phyloP scores from a whole-genome alignment of 2,797 vertebrate genomes.

The Avahi laniger region DNA sequence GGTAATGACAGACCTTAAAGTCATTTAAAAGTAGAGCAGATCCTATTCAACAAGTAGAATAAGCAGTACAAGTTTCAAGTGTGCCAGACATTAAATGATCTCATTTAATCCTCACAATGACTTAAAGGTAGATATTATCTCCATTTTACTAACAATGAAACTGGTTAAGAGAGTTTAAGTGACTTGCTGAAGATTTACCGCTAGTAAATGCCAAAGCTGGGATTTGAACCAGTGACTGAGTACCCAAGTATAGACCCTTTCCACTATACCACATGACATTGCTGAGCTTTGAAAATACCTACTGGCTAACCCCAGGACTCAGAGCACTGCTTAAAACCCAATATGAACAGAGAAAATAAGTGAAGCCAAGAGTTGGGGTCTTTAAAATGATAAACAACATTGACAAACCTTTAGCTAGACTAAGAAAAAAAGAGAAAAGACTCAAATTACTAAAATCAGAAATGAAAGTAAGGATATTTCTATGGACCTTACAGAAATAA shows the following conservation, averaged over 20 bases:
- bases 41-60: neutral
- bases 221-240: neutral
- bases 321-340: neutral
- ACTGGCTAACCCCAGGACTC: neutral
- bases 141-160: neutral
- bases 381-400: neutral
- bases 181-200: neutral
- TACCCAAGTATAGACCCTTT: neutral
- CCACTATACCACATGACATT: neutral
- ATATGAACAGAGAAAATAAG: neutral
- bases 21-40: constrained; percentile 15
- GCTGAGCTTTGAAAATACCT: neutral
- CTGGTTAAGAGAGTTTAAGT: neutral
- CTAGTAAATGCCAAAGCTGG: neutral
- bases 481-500: neutral
- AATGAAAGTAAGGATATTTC: neutral
- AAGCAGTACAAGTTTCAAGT: neutral
- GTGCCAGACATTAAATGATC: neutral
- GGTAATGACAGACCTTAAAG: neutral
- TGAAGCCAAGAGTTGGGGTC: neutral
- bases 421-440: neutral
- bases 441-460: neutral
- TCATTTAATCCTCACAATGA: neutral
- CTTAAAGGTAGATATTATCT: neutral
- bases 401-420: neutral